Base-by-base conservation (phyloP, 2,888 invertebrate species). In the Hydroisotoma schaefferi region DNA sequence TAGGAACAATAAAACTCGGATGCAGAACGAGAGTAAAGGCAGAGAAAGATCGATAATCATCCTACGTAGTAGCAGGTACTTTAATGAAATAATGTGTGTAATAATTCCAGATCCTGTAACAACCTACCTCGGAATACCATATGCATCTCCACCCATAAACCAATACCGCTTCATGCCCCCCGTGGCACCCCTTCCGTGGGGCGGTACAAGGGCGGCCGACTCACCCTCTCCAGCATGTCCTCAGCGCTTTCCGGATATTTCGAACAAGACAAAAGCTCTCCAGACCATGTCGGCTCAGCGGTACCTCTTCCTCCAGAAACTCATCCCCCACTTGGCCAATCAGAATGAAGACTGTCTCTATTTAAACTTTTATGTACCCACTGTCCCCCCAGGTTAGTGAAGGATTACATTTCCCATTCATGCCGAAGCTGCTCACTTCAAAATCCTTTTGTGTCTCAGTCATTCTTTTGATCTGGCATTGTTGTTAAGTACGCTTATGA, bases 201-300 rank as follows among this genome's bases (percentile, higher is more conserved):
- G 60, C 37, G 67, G 59, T 22, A 65, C 67, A n/a, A 60, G 67
- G 43, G 43, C 58, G 22, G 71, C 71, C 23, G 61, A 61, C 44
- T 58, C 54, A 28, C 59, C 64, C 10, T 69, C 71, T 8, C 69
- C 71, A 27, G 71, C 69, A 18, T 71, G 71, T 54, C 90, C 90
- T 2, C 91, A 88, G 78, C 75, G 75, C 10, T 74, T 76, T 10
- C 85, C 85, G 27, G 84, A 85, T 75, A 75, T 84, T 51, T 75
- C 67, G 27, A 71, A 71, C 60, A 59, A 59, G 55, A 68, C 71
- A 22, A 61, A 61, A 59, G 69, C 67, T 40, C 68, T 71, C 25
- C 61, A 67, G 51, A 59, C 55, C 29, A 71, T 71, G 71, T 69
- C 69, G 48, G 54, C 47, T 48, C 68, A 68, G 55, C 62, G 71